phyloP scores from a whole-genome alignment of 2,888 invertebrate genomes.

The Lutraria lutraria region DNA sequence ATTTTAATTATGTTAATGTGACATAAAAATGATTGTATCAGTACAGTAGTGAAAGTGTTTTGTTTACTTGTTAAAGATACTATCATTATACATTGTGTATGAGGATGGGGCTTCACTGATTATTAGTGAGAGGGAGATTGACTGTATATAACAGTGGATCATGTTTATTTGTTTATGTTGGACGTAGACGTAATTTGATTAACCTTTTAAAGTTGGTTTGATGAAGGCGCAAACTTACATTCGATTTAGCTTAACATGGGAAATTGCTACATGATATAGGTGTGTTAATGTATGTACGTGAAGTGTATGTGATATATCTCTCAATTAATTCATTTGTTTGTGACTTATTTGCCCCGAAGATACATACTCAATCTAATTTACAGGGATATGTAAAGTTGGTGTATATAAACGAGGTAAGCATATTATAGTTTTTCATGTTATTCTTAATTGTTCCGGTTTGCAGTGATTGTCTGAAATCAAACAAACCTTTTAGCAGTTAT shows the following conservation, averaged over 20 bases:
- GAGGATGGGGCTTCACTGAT: too few relatives aligned
- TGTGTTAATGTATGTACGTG: not conserved
- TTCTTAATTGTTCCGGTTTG: too few relatives aligned
- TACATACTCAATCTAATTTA: not conserved
- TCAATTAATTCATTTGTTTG: slow-evolving; percentile 12
- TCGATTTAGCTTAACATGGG: not conserved
- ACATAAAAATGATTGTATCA: not conserved
- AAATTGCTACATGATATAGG: slow-evolving; percentile 15
- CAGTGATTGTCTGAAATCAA: too few relatives aligned
- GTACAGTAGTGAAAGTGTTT: not conserved
- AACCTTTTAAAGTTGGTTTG: not conserved
- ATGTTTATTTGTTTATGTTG: not conserved
- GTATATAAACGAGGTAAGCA: not conserved
- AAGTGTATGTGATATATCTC: not conserved
- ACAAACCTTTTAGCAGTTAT: too few relatives aligned
- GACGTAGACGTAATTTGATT: not conserved
- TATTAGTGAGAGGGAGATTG: too few relatives aligned
- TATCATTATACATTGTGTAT: not conserved
- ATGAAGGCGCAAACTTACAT: not conserved
- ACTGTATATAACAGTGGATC: too few relatives aligned
- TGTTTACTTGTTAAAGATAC: not conserved
- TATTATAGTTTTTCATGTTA: not conserved
- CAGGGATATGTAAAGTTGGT: not conserved
- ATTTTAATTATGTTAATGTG: not conserved
- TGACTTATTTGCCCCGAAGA: not conserved